Evolutionary conservation across 64 coral and sea anemone genomes (phyloP).

Genomic region (Hydrozoanthus tunicans): DNA sequence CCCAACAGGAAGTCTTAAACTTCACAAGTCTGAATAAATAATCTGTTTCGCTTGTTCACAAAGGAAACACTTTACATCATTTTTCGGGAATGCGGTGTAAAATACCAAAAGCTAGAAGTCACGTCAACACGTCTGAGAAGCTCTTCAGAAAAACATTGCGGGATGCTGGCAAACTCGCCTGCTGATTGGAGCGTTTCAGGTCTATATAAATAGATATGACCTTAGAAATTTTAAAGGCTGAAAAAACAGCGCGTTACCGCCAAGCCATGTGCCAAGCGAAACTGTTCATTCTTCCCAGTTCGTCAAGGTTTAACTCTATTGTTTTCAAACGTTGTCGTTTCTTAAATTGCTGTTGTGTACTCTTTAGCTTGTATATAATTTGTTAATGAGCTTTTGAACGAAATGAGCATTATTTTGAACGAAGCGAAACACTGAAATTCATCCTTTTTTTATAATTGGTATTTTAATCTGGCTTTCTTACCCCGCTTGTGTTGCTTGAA

Average conservation of each 20-base stretch:
- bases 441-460: background rate
- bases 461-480: background rate
- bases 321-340: background rate
- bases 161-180: background rate
- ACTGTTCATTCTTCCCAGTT: background rate
- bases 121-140: background rate
- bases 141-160: background rate
- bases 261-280: too few species aligned
- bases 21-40: too few species aligned
- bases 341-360: background rate
- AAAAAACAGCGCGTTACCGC: too few species aligned
- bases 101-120: background rate
- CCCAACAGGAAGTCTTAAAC: too few species aligned
- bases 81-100: background rate
- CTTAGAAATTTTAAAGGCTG: background rate
- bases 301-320: background rate
- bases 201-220: background rate
- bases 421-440: background rate
- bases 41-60: too few species aligned
- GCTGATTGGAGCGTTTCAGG: background rate
- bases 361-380: background rate
- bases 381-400: background rate
- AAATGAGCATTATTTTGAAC: background rate
- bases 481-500: constrained; percentile 39
- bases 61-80: background rate